Evolutionary conservation across 2,797 vertebrate species (phyloP), one percentile per base, ranked within the genome.

Genomic region (Sebastes alutus): DNA sequence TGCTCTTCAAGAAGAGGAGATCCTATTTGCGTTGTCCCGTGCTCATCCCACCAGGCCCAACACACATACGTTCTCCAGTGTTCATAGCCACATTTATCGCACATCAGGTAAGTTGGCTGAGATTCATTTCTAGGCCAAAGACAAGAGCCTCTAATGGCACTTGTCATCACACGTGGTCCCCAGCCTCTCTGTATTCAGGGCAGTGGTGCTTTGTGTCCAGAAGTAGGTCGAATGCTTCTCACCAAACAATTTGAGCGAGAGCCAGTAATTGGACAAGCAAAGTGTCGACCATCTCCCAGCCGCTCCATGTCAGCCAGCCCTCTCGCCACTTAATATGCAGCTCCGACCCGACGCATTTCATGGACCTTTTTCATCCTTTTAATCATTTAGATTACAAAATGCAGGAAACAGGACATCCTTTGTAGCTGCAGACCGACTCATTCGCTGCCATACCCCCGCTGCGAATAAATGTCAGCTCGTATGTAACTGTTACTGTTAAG

Each of bases 181-280:
- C 83, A 88, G 89, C 85, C 83, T 82, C 88, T 94, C 92, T 90
- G 94, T 94, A 95, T 96, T 95, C 92, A 96, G 94, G 95, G 89
- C 94, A 95, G 91, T 87, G 80, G 88, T 85, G 93, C 93, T 94
- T 94, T 95, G 94, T 94, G 88, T 91, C 91, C 91, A 95, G 93
- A 96, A 96, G 93, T 96, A 96, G 96, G 96, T 94, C 95, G 94
- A 94, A 95, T 95, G 94, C 93, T 94, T 95, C 94, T 95, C 93
- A 95, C 92, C 95, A 93, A 95, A 93, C 94, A 94, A 94, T 92
- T 89, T 95, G 94, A 94, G 87, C 88, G 27, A 82, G 91, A 85
- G 93, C 93, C 94, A 93, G 90, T 95, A 95, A 95, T 94, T 95
- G 95, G 94, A 94, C 92, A 90, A 94, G 90, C 89, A 91, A 93